Base-by-base conservation (phyloP, 2,888 invertebrate genomes). In the Stegana nigrithorax region DNA sequence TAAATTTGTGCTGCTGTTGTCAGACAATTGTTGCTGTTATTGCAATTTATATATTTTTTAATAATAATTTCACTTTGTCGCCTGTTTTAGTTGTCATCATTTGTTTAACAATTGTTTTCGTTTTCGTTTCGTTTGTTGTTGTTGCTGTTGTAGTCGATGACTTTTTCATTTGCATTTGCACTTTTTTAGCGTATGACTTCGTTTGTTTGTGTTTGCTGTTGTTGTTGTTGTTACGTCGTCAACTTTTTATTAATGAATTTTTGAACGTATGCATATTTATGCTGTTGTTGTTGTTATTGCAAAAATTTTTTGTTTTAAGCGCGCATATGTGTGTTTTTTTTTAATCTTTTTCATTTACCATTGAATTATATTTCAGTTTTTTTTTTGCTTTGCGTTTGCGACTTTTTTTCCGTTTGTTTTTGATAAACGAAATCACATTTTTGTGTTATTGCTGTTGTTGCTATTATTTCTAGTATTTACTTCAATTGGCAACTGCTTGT, bases 61-160 rank as follows among this genome's bases (percentile, higher is more conserved):
- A 62, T 71, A 68, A 63, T 70, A 67, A 64, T 70, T 74, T 66
- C 56, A 27, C 51, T 67, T 68, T 63, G 53, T 63, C 64, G 67
- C 62, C 56, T 39, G 63, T 63, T 59, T 45, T 59, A 44, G 47
- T 14, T 56, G 42, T 58, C n/a, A 55, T 4, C 39, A 62, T 42
- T 58, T 58, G 51, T 57, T 61, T 6, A n/a, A 53, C 44, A 17
- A 27, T 58, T 62, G 57, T 29, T 26, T 42, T 44, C 57, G 51
- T 39, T 25, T 29, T 58, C 27, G 14, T 50, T 50, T n/a, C 55
- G 23, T 19, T 26, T 45, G 14, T 59, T 55, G 44, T 55, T 57
- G 27, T 23, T 65, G 32, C 58, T 64, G 56, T 51, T 56, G 7
- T 59, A 26, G 36, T 60, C 50, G n/a, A n/a, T n/a, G n/a, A n/a